Evolutionary conservation across 2,888 invertebrate species (phyloP).

Genomic region (Catocala nupta): DNA sequence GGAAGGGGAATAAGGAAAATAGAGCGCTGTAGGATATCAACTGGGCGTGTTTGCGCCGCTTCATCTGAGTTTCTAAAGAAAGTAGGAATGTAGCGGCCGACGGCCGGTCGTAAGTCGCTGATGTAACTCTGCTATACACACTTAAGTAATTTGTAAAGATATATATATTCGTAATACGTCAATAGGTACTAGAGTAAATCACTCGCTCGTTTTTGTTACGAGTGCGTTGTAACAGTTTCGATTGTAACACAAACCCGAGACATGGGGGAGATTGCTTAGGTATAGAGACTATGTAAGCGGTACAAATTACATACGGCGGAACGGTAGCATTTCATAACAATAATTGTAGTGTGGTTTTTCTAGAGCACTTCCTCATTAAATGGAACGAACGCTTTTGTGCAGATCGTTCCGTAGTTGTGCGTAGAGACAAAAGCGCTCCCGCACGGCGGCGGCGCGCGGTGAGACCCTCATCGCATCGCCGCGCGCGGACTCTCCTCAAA

Average conservation of each 20-base stretch:
- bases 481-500: slow-evolving; percentile 26
- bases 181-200: slow-evolving; percentile 9
- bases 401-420: slow-evolving; percentile 56
- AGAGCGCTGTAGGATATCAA: slow-evolving; percentile 19
- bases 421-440: slow-evolving; percentile 62
- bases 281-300: slow-evolving; percentile 55
- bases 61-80: slow-evolving; percentile 20
- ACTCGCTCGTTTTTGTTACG: slow-evolving; percentile 13
- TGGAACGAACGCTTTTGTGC: slow-evolving; percentile 68
- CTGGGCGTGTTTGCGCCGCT: slow-evolving; percentile 27
- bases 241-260: slow-evolving; percentile 41
- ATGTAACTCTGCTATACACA: not conserved
- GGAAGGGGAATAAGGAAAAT: slow-evolving; percentile 44
- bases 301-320: slow-evolving; percentile 61
- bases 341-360: slow-evolving; percentile 77
- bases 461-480: slow-evolving; percentile 2
- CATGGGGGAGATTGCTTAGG: slow-evolving; percentile 53
- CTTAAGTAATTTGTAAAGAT: not conserved
- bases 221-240: slow-evolving; percentile 30
- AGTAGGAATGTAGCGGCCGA: slow-evolving; percentile 14
- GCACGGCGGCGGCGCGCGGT: not conserved
- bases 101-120: not conserved
- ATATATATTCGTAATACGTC: slow-evolving; percentile 1
- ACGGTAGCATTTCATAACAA: slow-evolving; percentile 71
- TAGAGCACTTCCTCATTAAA: slow-evolving; percentile 86